A percentile compares a stretch with the other conserved stretches of the same genome.
Evolutionary conservation across 2,888 invertebrate species (phyloP).

Genomic region (Nebria salina): DNA sequence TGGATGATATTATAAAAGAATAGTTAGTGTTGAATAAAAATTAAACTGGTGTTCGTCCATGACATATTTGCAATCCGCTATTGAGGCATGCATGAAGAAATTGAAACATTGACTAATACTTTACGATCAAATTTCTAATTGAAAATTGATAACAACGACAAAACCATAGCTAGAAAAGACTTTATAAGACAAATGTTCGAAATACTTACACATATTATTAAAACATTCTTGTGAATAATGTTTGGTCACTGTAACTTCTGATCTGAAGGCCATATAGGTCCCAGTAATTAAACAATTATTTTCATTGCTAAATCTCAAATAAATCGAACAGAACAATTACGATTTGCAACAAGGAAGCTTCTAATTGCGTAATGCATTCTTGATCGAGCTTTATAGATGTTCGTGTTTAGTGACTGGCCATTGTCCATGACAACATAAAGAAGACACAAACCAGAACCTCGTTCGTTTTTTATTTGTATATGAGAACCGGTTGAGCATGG

Average conservation of each 20-base stretch:
- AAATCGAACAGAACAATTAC: not conserved
- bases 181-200: too few species aligned
- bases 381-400: not conserved
- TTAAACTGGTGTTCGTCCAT: conserved; percentile 7
- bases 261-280: too few species aligned
- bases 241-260: too few species aligned
- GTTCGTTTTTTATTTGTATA: not conserved
- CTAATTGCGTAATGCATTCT: not conserved
- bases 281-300: too few species aligned
- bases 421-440: not conserved
- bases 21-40: not conserved
- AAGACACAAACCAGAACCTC: not conserved
- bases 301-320: not conserved
- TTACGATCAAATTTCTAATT: not conserved
- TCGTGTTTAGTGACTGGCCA: not conserved
- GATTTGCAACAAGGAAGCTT: not conserved
- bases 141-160: not conserved
- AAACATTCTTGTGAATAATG: too few species aligned
- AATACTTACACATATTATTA: too few species aligned
- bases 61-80: conserved; percentile 18
- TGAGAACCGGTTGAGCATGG: not conserved
- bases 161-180: too few species aligned
- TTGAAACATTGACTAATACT: not conserved
- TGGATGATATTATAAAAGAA: not conserved
- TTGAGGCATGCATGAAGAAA: not conserved